These are phyloP conservation scores for Hyaena hyaena DNA, from an alignment of 2,113 vertebrate species.

Conservation along the genomic window DNA sequence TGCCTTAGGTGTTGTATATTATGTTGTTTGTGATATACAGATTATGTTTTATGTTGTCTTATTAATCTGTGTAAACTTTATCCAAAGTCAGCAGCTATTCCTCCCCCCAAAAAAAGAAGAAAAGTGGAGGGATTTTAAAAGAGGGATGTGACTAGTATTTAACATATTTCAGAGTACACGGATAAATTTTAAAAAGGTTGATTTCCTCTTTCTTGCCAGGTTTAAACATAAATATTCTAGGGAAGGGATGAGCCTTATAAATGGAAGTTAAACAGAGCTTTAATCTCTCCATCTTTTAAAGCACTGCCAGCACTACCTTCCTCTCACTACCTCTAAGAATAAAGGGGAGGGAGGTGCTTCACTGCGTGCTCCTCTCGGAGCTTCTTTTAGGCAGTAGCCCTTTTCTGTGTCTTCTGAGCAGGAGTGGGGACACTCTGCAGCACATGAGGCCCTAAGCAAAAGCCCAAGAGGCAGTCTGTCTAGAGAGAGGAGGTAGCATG, in stretches of 20 bases:
- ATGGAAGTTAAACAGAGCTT: neutral
- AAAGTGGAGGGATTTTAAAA: slow-evolving; percentile 5
- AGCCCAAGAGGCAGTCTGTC: neutral
- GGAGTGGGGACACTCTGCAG: neutral
- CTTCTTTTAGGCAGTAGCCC: neutral
- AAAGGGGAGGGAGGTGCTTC: neutral
- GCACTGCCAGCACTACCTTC: neutral
- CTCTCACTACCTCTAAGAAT: neutral
- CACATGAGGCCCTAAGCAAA: neutral
- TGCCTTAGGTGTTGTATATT: slow-evolving; percentile 1
- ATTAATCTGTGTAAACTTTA: neutral
- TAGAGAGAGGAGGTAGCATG: neutral
- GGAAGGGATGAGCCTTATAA: neutral
- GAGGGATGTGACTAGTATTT: neutral
- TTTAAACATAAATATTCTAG: neutral
- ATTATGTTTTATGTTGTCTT: slow-evolving; percentile 18
- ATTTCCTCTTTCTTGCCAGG: neutral
- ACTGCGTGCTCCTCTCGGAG: neutral
- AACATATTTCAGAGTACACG: neutral
- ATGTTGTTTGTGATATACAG: slow-evolving; percentile 39
- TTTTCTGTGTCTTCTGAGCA: neutral
- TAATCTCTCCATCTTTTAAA: neutral
- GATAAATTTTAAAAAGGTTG: neutral
- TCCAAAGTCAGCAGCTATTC: neutral
- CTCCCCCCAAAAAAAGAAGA: neutral